Evolutionary conservation across 1,140 invertebrate genomes (phyloP).

Genomic region (Zaprionus inermis): DNA sequence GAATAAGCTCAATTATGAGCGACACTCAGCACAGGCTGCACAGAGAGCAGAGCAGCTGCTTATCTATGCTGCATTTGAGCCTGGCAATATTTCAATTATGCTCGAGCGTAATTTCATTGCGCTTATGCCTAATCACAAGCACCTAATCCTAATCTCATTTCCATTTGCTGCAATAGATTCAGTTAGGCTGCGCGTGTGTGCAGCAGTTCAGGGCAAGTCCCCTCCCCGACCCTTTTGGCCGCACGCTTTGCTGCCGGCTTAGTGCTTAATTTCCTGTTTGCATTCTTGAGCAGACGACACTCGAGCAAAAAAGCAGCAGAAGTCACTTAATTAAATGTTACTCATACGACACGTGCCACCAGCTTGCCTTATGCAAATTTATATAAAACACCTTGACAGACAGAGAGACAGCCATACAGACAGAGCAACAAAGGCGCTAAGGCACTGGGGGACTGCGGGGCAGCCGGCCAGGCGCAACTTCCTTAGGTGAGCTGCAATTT

Average conservation of each 20-base stretch:
- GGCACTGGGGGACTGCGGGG: too few relatives aligned
- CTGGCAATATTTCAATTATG: not conserved
- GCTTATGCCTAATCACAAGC: too few relatives aligned
- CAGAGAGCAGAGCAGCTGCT: not conserved
- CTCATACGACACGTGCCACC: conserved; percentile 44
- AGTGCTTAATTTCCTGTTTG: conserved; percentile 60
- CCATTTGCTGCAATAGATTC: conserved; percentile 47
- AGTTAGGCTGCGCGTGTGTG: conserved; percentile 41
- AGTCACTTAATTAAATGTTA: conserved; percentile 58
- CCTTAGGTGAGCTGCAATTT: conserved; percentile 34
- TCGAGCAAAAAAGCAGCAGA: not conserved
- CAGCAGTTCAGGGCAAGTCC: too few relatives aligned
- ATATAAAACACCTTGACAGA: not conserved
- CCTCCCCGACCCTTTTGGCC: too few relatives aligned
- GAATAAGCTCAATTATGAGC: too few relatives aligned
- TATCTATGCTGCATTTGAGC: not conserved
- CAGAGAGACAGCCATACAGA: not conserved
- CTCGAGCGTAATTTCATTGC: not conserved
- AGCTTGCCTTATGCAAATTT: conserved; percentile 24
- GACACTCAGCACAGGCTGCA: too few relatives aligned
- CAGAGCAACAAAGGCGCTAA: too few relatives aligned
- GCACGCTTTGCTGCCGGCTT: too few relatives aligned
- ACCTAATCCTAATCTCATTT: conserved; percentile 14
- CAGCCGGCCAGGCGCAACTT: not conserved
- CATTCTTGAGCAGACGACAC: too few relatives aligned